Evolutionary conservation across 2,888 invertebrate species (phyloP).

Genomic region (Rutpela maculata): DNA sequence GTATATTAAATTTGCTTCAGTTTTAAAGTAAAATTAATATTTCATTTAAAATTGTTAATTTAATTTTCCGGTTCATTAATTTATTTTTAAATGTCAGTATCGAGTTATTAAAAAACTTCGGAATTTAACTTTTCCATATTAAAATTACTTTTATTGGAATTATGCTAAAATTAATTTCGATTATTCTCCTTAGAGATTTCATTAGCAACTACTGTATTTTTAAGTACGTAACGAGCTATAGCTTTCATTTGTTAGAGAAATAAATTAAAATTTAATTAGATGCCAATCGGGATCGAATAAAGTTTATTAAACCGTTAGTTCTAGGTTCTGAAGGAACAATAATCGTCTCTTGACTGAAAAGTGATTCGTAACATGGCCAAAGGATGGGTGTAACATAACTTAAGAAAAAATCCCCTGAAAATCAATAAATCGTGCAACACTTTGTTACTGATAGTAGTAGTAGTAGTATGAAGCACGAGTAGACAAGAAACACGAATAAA

Average conservation of each 20-base stretch:
- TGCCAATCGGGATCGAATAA: neutral
- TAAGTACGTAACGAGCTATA: neutral
- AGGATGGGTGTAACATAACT: too few species aligned
- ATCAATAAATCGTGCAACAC: too few species aligned
- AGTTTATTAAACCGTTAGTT: neutral
- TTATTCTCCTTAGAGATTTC: neutral
- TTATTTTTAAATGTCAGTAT: conserved; percentile 3
- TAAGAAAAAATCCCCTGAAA: too few species aligned
- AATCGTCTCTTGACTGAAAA: neutral
- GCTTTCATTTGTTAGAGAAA: neutral
- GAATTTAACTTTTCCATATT: neutral
- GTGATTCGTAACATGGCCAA: neutral
- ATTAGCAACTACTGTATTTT: neutral
- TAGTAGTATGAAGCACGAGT: too few species aligned
- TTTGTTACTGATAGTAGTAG: too few species aligned
- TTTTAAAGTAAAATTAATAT: neutral
- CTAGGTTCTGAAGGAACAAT: neutral
- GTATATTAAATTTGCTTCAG: neutral
- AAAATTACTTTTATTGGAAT: neutral
- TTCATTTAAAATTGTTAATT: neutral
- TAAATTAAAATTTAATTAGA: neutral
- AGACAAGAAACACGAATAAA: too few species aligned
- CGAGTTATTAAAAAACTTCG: neutral
- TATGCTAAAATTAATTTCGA: neutral
- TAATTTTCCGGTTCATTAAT: neutral